phyloP scores from a whole-genome alignment of 1,140 invertebrate species.

The Pogonognathellus flavescens region DNA sequence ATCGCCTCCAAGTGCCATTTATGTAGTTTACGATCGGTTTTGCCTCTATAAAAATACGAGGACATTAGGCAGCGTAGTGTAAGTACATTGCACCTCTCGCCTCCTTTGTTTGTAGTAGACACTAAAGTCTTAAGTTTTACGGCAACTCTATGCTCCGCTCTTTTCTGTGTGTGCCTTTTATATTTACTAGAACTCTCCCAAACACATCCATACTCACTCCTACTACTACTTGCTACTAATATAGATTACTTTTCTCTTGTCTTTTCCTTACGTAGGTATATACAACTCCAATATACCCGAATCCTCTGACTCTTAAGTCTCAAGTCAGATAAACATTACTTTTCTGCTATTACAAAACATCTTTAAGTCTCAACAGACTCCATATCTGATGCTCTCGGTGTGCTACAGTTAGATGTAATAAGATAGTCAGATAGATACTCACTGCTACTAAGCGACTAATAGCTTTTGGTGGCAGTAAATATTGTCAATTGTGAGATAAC shows the following conservation, averaged over 20 bases:
- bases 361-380: neutral
- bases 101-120: constrained; percentile 4
- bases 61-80: constrained; percentile 41
- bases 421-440: neutral
- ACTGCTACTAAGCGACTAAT: neutral
- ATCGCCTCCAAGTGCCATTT: constrained; percentile 62
- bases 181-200: neutral
- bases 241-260: neutral
- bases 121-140: constrained; percentile 19
- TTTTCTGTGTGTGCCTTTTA: neutral
- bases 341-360: constrained; percentile 19
- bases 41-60: constrained; percentile 59
- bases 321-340: constrained; percentile 41
- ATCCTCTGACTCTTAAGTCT: constrained; percentile 15
- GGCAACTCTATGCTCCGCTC: neutral
- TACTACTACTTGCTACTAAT: neutral
- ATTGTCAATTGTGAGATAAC: neutral
- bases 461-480: neutral
- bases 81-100: constrained; percentile 36
- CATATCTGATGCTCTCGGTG: neutral
- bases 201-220: neutral
- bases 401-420: neutral
- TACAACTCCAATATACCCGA: neutral
- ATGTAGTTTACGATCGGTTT: constrained; percentile 61
- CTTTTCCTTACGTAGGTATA: neutral